Conservation (phyloP, 2,113 vertebrate genomes). For the Albula goreensis region DNA sequence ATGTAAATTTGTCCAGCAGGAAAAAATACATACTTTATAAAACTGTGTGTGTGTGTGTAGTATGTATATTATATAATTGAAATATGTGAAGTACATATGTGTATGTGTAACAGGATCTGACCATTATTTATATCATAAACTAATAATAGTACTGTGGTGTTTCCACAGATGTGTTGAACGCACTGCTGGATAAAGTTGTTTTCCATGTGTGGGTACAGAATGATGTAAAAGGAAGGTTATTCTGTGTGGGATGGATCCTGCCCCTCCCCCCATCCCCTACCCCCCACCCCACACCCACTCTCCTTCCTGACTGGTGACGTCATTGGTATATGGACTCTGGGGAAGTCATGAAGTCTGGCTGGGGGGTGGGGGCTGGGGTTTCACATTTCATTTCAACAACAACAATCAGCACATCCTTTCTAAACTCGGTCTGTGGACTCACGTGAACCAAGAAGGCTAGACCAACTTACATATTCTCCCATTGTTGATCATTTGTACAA, state of each 20-base stretch:
- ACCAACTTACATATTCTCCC: background rate
- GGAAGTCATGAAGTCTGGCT: background rate
- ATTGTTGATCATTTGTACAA: too few relatives aligned
- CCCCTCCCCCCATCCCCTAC: background rate
- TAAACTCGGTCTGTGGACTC: background rate
- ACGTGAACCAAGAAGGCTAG: slow-evolving; percentile 1
- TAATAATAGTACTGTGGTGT: slow-evolving; percentile 20
- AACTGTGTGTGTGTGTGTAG: too few relatives aligned
- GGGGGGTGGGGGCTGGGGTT: background rate
- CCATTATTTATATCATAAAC: background rate
- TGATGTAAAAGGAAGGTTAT: background rate
- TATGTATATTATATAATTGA: too few relatives aligned
- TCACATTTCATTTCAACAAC: background rate
- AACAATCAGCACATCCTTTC: background rate
- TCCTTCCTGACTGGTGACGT: slow-evolving; percentile 6
- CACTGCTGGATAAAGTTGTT: slow-evolving; percentile 1
- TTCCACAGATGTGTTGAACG: background rate
- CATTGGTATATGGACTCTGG: background rate
- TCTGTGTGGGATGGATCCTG: background rate
- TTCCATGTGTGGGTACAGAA: slow-evolving; percentile 3
- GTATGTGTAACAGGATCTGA: background rate
- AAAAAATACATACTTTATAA: background rate
- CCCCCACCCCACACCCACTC: background rate
- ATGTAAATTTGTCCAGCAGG: background rate
- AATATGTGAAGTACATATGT: too few relatives aligned